Percentiles rank a stretch among this genome's conserved stretches.
Evolutionary conservation across 2,797 vertebrate genomes (phyloP).

Genomic region (Adelosebastes latens): DNA sequence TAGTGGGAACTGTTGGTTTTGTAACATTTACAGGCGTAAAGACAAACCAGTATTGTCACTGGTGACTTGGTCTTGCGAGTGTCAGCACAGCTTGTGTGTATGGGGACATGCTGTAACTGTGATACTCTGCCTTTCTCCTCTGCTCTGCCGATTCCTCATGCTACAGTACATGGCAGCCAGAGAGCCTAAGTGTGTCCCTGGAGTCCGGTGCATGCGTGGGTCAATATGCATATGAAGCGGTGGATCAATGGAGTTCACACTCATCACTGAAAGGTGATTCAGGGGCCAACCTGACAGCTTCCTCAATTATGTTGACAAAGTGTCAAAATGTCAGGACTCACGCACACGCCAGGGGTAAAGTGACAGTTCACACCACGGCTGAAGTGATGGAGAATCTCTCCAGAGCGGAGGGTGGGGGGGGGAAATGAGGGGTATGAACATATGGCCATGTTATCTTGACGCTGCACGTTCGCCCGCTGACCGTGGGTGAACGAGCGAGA

Average conservation of each 20-base stretch:
- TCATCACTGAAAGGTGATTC: slow-evolving; percentile 48
- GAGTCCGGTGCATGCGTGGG: slow-evolving; percentile 13
- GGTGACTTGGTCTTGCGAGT: slow-evolving; percentile 9
- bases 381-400: slow-evolving; percentile 30
- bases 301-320: slow-evolving; percentile 51
- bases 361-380: slow-evolving; percentile 37
- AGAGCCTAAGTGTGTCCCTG: slow-evolving; percentile 43
- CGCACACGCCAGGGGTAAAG: background rate
- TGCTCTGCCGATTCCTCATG: slow-evolving; percentile 37
- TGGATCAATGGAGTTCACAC: slow-evolving; percentile 54
- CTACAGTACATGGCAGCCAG: slow-evolving; percentile 37
- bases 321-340: slow-evolving; percentile 40
- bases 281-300: slow-evolving; percentile 42
- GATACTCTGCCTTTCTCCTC: slow-evolving; percentile 17
- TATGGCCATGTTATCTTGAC: slow-evolving; percentile 54
- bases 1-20: background rate
- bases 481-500: slow-evolving; percentile 3
- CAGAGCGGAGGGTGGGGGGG: background rate
- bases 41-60: slow-evolving; percentile 6
- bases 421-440: slow-evolving; percentile 29
- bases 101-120: slow-evolving; percentile 14
- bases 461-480: slow-evolving; percentile 20
- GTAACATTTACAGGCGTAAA: background rate
- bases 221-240: slow-evolving; percentile 29
- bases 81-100: slow-evolving; percentile 16